These are phyloP conservation scores for Colius striatus DNA, from an alignment of 2,113 vertebrate genomes.

Conservation along the genomic window DNA sequence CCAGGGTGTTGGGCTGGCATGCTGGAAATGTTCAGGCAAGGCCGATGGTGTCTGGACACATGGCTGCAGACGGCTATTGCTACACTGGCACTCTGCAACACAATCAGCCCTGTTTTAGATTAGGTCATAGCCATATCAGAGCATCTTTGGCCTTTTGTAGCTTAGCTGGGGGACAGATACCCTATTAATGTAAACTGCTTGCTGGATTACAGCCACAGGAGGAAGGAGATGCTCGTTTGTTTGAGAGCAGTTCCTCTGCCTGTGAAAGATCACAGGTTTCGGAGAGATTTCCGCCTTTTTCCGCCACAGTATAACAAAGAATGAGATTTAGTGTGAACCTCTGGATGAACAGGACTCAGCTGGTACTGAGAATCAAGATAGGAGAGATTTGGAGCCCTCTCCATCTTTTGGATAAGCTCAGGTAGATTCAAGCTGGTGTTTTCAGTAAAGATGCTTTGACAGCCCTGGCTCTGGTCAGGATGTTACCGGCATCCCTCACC, in stretches of 20 bases:
- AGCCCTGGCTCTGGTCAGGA: not conserved
- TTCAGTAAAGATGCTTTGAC: not conserved
- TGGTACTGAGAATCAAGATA: not conserved
- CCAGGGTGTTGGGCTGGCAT: not conserved
- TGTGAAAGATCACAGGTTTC: conserved; percentile 30
- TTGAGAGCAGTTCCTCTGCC: conserved; percentile 30
- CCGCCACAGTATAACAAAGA: not conserved
- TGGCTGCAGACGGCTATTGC: not conserved
- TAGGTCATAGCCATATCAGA: not conserved
- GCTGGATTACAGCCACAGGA: conserved; percentile 1
- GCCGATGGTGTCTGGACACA: not conserved
- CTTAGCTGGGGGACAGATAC: not conserved
- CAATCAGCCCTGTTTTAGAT: not conserved
- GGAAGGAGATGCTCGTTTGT: conserved; percentile 32
- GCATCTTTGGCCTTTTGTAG: not conserved
- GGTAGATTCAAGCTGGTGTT: not conserved
- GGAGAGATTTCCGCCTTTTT: conserved; percentile 1
- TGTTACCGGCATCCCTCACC: not conserved
- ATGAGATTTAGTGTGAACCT: not conserved
- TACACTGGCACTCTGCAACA: not conserved
- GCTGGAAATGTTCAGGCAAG: not conserved
- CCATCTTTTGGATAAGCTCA: not conserved
- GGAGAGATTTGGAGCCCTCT: not conserved
- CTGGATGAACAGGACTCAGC: not conserved
- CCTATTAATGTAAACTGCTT: not conserved